These are phyloP conservation scores for Elanus axillaris DNA, from an alignment of 2,113 vertebrate species.

Conservation along the genomic window DNA sequence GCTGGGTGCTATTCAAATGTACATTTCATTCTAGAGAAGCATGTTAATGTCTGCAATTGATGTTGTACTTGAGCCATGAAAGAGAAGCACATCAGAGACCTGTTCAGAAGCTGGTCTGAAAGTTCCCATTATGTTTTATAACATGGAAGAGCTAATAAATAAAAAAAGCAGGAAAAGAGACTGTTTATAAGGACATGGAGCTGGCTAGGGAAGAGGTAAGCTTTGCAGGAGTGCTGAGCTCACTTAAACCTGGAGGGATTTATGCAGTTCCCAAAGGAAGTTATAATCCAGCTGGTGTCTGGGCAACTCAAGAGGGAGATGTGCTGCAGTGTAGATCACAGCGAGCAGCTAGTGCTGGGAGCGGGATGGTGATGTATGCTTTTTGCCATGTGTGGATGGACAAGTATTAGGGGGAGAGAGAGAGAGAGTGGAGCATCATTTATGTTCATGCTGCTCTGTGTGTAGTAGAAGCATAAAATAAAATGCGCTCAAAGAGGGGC, in stretches of 20 bases:
- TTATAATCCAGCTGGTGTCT: background rate
- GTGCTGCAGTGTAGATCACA: background rate
- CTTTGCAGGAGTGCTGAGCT: background rate
- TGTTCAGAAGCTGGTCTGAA: slow-evolving; percentile 37
- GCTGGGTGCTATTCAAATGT: slow-evolving; percentile 38
- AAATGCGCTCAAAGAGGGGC: background rate
- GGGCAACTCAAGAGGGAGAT: background rate
- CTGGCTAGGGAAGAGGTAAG: background rate
- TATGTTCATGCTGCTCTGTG: background rate
- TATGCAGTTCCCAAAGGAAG: background rate
- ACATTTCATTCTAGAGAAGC: slow-evolving; percentile 61
- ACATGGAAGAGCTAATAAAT: slow-evolving; percentile 47
- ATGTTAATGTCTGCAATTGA: slow-evolving; percentile 59
- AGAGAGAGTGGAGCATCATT: background rate
- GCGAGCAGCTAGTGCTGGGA: background rate
- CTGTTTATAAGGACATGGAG: background rate
- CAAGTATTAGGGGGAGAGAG: background rate
- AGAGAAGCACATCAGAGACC: slow-evolving; percentile 40
- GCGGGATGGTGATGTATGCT: background rate
- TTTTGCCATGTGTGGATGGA: background rate
- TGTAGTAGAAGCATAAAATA: background rate
- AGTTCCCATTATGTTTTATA: slow-evolving; percentile 53
- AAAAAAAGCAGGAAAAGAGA: background rate
- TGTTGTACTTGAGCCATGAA: slow-evolving; percentile 58
- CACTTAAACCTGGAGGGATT: background rate